A percentile compares a stretch with the other conserved stretches of the same genome.
These are phyloP conservation scores for Helogale parvula DNA, from an alignment of 2,113 vertebrate species.

Conservation along the genomic window DNA sequence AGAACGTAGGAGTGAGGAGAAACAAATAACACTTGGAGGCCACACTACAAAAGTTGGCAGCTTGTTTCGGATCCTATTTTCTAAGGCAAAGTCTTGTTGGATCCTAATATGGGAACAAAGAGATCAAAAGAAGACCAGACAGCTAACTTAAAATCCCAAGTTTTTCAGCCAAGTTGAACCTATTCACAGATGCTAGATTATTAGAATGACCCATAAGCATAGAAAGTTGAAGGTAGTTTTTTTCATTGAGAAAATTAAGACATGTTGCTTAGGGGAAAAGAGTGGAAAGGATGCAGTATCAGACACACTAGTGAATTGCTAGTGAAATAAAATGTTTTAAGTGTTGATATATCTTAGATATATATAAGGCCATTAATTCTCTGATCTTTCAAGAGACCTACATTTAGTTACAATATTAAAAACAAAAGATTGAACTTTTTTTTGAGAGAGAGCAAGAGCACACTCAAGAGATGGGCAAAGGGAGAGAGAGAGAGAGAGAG, in stretches of 20 bases:
- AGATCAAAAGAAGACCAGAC: not conserved
- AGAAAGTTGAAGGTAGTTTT: not conserved
- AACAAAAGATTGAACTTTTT: not conserved
- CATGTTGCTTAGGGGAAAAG: not conserved
- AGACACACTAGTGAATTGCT: not conserved
- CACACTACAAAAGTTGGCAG: not conserved
- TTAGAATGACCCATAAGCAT: not conserved
- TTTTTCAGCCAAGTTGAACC: not conserved
- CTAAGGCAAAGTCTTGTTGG: not conserved
- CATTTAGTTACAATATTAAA: constrained; percentile 48
- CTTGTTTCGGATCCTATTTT: not conserved
- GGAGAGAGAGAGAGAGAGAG: too few species aligned
- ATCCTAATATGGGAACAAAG: not conserved
- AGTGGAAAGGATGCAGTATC: not conserved
- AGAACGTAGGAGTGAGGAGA: not conserved
- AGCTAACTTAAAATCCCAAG: not conserved
- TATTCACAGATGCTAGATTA: not conserved
- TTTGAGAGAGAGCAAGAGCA: too few species aligned
- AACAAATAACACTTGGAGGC: not conserved
- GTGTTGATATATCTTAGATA: not conserved
- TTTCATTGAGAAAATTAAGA: constrained; percentile 29
- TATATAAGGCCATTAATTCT: not conserved
- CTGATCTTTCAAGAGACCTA: not conserved
- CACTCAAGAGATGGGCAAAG: too few species aligned
- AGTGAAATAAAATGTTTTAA: not conserved